Evolutionary conservation across 2,888 invertebrate genomes (phyloP), one percentile per base, ranked within the genome.

Genomic region (Polietes domitor): DNA sequence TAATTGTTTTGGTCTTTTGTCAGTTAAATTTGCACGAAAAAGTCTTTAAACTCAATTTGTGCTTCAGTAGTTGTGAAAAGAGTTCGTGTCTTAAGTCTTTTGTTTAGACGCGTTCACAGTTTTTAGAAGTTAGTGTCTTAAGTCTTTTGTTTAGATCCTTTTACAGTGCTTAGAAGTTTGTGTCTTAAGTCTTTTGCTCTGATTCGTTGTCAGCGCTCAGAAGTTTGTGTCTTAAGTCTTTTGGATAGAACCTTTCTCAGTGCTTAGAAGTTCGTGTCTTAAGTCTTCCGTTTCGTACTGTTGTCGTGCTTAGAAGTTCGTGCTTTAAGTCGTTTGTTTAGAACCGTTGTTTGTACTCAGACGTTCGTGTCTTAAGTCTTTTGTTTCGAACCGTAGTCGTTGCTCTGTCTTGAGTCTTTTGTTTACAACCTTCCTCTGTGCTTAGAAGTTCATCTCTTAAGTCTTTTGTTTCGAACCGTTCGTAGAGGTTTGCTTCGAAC

Each of bases 351-450:
- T n/a, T n/a, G n/a, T n/a, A n/a, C n/a, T 28, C n/a, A 12, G 2
- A n/a, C 15, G 65, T 73, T 79, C 53, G 78, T 79, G 17, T 65
- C 47, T 68, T 70, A 70, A 50, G 70, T 70, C 50, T 43, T 63
- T 68, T 68, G 47, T 21, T 21, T 21, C 17, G 61, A 2, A 21
- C 24, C 5, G 4, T 3, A 17, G 21, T 24, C 1, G 58, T 58
- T 58, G 19, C 7, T 65, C 7, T 58, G 28, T 24, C 58, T 61
- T 74, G 68, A 74, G 43, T 70, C 68, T 68, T 73, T 32, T 6
- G 58, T 58, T 74, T 47, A 15, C n/a, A 58, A 26, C 6, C 12
- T 1, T 12, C 68, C 15, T 21, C 0, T 2, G 12, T 37, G 6
- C 28, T 32, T 4, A 55, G 1, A 55, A n/a, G 74, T 71, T 65